A percentile compares a stretch with the other conserved stretches of the same genome.
phyloP scores from a whole-genome alignment of 2,797 vertebrate species.

The Bufotes viridis region DNA sequence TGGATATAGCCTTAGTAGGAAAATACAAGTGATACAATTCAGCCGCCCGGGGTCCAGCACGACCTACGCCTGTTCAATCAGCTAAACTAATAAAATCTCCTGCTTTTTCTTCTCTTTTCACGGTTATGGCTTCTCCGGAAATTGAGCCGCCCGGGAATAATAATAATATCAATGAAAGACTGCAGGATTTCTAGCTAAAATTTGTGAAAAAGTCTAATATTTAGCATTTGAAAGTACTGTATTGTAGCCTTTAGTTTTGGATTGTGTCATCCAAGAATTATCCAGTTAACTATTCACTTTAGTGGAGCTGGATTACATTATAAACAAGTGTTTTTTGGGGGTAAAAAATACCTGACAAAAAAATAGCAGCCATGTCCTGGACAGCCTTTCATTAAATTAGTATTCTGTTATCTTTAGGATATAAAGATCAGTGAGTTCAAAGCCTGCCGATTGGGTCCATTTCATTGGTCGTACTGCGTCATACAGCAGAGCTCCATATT shows the following conservation, averaged over 20 bases:
- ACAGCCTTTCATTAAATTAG: too few species aligned
- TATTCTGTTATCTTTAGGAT: too few species aligned
- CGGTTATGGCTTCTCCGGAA: not conserved
- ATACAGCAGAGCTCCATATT: too few species aligned
- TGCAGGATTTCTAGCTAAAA: not conserved
- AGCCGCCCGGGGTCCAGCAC: conserved; percentile 25
- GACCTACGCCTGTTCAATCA: conserved; percentile 30
- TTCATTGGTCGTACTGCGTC: too few species aligned
- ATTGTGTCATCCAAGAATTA: not conserved
- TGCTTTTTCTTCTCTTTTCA: not conserved
- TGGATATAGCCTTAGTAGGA: conserved; percentile 39
- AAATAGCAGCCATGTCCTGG: too few species aligned
- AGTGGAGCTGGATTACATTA: not conserved
- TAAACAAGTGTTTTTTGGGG: too few species aligned
- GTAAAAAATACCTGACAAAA: too few species aligned
- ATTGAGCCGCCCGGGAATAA: conserved; percentile 25
- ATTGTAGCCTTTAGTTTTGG: not conserved
- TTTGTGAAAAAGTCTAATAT: not conserved
- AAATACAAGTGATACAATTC: conserved; percentile 50
- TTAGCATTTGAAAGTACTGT: not conserved
- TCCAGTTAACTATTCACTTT: too few species aligned
- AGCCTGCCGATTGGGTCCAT: too few species aligned
- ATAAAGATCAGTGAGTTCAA: too few species aligned
- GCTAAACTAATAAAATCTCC: conserved; percentile 33
- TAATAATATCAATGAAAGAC: not conserved